Evolutionary conservation across 2,888 invertebrate genomes (phyloP).

Genomic region (Lithophane ornitopus): DNA sequence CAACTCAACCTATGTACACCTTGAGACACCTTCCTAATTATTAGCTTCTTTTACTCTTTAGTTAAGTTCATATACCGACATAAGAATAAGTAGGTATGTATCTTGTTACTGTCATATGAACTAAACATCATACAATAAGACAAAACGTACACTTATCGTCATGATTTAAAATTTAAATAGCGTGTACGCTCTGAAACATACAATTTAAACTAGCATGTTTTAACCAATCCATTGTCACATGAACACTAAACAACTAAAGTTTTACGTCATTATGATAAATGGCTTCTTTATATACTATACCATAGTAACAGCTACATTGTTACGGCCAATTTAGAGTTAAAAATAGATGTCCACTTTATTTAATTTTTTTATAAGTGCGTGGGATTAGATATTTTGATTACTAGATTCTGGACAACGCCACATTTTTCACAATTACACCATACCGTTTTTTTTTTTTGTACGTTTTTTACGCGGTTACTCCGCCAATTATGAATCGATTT

Average conservation of each 20-base stretch:
- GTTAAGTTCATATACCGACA: too few relatives aligned
- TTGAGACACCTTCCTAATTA: too few relatives aligned
- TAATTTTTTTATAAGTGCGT: slow-evolving; percentile 12
- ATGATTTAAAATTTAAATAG: background rate
- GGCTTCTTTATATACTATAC: slow-evolving; percentile 15
- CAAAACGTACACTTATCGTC: background rate
- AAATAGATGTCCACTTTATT: slow-evolving; percentile 18
- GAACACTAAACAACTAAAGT: background rate
- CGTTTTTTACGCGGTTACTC: too few relatives aligned
- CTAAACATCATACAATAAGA: background rate
- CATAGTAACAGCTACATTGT: background rate
- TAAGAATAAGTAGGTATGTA: too few relatives aligned
- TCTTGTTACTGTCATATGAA: background rate
- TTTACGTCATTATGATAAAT: slow-evolving; percentile 25
- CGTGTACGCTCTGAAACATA: slow-evolving; percentile 3
- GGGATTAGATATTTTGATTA: slow-evolving; percentile 3
- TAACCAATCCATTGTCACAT: slow-evolving; percentile 1
- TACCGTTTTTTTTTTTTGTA: too few relatives aligned
- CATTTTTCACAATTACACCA: background rate
- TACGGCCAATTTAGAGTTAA: slow-evolving; percentile 26
- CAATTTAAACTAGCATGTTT: slow-evolving; percentile 17
- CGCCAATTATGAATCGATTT: too few relatives aligned
- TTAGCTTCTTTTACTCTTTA: too few relatives aligned
- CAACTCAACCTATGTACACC: too few relatives aligned
- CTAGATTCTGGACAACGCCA: background rate